phyloP scores from a whole-genome alignment of 1,140 invertebrate species.

The Homalodisca vitripennis region DNA sequence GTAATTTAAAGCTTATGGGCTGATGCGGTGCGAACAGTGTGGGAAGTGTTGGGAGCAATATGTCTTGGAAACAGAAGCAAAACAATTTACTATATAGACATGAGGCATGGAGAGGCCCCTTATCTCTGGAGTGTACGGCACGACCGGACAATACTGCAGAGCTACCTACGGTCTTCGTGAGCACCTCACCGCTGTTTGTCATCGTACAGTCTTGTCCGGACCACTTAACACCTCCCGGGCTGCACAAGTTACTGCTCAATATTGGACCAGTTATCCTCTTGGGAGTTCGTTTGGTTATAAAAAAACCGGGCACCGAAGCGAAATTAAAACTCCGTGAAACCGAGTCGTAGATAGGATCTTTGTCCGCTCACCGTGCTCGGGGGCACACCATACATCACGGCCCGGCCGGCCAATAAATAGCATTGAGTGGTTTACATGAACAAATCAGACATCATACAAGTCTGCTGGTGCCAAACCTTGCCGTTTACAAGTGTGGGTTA shows the following conservation, averaged over 20 bases:
- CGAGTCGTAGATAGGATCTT: neutral
- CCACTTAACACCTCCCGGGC: no score
- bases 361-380: no score
- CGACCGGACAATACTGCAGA: slow-evolving; percentile 1
- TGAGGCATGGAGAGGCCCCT: slow-evolving; percentile 16
- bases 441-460: slow-evolving; percentile 17
- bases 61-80: slow-evolving; percentile 23
- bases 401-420: slow-evolving; percentile 5
- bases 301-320: neutral
- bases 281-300: no score
- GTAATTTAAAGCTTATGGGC: no score
- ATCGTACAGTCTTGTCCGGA: neutral
- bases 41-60: slow-evolving; percentile 17
- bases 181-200: neutral
- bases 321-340: slow-evolving; percentile 10
- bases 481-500: no score
- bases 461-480: neutral
- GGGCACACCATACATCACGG: neutral
- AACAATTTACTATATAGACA: slow-evolving; percentile 20
- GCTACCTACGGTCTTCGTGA: neutral
- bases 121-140: neutral
- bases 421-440: slow-evolving; percentile 13
- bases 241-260: no score
- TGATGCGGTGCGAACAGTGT: neutral
- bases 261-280: no score